Evolutionary conservation across 2,888 invertebrate species (phyloP).

Genomic region (Spisula solida): DNA sequence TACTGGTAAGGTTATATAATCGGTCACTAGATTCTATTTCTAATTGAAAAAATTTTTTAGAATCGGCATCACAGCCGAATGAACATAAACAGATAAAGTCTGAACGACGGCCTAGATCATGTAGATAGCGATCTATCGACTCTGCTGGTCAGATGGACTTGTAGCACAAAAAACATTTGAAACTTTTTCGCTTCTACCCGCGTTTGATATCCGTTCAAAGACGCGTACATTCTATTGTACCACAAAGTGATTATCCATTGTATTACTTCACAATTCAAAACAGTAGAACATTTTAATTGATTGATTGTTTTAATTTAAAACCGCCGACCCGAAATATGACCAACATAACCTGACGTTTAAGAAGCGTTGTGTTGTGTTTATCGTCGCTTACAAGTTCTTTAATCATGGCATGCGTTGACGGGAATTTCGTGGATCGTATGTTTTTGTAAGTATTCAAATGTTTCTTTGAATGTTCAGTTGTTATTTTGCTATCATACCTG

Average conservation of each 20-base stretch:
- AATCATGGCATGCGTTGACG: not conserved
- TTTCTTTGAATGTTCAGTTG: not conserved
- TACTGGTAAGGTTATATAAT: too few relatives aligned
- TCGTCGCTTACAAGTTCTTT: not conserved
- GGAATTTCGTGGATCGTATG: constrained; percentile 13
- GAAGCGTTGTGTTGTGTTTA: not conserved
- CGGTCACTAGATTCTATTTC: too few relatives aligned
- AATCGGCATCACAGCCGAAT: too few relatives aligned
- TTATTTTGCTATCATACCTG: too few relatives aligned
- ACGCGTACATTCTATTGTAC: not conserved
- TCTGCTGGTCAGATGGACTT: too few relatives aligned
- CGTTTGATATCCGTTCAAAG: not conserved
- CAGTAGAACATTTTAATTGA: constrained; percentile 22
- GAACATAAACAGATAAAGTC: too few relatives aligned
- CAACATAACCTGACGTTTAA: not conserved
- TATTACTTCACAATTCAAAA: not conserved
- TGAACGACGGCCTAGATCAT: too few relatives aligned
- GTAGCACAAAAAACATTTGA: not conserved
- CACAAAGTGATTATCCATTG: constrained; percentile 7
- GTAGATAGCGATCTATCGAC: too few relatives aligned
- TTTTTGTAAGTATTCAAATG: not conserved
- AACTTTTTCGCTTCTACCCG: not conserved
- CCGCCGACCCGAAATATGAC: constrained; percentile 10
- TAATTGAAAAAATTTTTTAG: too few relatives aligned
- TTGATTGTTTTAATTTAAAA: constrained; percentile 11